phyloP scores from a whole-genome alignment of 2,113 vertebrate species.

The Noctilio leporinus region DNA sequence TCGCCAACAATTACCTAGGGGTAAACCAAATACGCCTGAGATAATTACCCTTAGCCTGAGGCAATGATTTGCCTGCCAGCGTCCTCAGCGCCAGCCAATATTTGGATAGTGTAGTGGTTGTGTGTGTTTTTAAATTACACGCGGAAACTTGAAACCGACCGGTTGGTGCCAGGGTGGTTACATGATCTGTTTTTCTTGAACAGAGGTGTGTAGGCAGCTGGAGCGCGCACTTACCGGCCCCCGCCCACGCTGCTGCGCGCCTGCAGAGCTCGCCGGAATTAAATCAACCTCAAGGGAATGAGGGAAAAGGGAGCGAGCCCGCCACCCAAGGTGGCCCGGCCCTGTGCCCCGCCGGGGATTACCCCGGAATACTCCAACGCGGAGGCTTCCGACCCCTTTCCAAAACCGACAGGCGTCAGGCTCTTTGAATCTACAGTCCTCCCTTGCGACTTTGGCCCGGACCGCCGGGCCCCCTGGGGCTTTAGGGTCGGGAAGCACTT shows the following conservation, averaged over 20 bases:
- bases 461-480: conserved; percentile 76
- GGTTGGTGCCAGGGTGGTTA: background rate
- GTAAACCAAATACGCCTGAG: conserved; percentile 26
- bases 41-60: background rate
- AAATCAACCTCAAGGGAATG: background rate
- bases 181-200: conserved; percentile 10
- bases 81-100: conserved; percentile 27
- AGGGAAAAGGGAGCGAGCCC: background rate
- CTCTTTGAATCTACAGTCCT: background rate
- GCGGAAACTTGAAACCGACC: conserved; percentile 28
- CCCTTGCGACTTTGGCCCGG: conserved; percentile 57
- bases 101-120: conserved; percentile 21
- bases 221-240: background rate
- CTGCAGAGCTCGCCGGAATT: conserved; percentile 40
- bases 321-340: background rate
- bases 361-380: background rate
- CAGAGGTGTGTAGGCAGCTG: conserved; percentile 34
- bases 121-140: background rate
- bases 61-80: conserved; percentile 28
- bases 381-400: conserved; percentile 47
- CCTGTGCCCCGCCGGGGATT: background rate
- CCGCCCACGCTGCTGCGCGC: background rate
- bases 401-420: conserved; percentile 70
- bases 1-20: background rate
- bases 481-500: conserved; percentile 45